These are phyloP conservation scores for Nomada fabriciana DNA, from an alignment of 2,888 invertebrate genomes.

Conservation along the genomic window DNA sequence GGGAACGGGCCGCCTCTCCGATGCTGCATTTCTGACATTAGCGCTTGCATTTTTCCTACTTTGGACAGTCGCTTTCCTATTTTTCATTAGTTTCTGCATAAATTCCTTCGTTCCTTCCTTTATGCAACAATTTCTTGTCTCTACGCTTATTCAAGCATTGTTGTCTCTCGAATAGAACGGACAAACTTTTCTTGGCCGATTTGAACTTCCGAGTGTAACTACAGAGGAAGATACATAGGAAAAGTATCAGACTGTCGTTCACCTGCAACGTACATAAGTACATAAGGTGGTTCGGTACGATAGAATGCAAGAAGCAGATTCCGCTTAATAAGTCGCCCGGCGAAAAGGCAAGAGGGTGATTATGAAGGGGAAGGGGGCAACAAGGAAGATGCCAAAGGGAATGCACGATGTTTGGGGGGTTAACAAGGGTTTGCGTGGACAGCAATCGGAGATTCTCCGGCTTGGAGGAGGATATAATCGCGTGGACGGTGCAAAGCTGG, in stretches of 20 bases:
- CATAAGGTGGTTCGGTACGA: background rate
- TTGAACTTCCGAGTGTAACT: conserved; percentile 15
- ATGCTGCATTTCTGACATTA: conserved; percentile 46
- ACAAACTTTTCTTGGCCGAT: background rate
- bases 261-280: too few relatives aligned
- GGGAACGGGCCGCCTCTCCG: conserved; percentile 27
- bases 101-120: conserved; percentile 20
- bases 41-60: conserved; percentile 31
- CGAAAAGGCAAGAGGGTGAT: conserved; percentile 14
- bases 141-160: background rate
- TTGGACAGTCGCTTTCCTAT: conserved; percentile 4
- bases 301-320: background rate
- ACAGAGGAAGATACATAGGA: background rate
- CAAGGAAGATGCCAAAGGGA: conserved; percentile 55
- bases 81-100: conserved; percentile 40
- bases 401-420: conserved; percentile 28
- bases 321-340: background rate
- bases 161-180: conserved; percentile 10
- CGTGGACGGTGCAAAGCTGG: conserved; percentile 42
- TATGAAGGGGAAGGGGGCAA: conserved; percentile 19
- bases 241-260: background rate
- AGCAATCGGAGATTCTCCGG: conserved; percentile 52
- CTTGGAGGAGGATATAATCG: conserved; percentile 34
- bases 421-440: conserved; percentile 32
- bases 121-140: background rate